A percentile compares a stretch with the other conserved stretches of the same genome.
These are phyloP conservation scores for Ips nitidus DNA, from an alignment of 1,140 invertebrate genomes.

Conservation along the genomic window DNA sequence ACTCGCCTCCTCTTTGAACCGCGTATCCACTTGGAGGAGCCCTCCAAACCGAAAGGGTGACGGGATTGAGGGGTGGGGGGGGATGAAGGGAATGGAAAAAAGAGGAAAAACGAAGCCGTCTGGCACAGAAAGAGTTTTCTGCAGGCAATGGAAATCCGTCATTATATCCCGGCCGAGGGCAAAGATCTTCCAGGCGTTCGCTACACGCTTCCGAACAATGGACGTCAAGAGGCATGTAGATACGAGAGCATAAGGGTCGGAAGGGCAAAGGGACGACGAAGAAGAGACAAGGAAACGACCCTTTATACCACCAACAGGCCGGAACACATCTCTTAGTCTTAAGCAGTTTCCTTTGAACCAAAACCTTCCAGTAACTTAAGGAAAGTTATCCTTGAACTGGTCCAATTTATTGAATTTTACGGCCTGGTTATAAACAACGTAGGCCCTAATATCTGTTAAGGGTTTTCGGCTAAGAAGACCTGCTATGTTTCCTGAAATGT, in stretches of 20 bases:
- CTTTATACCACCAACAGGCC: background rate
- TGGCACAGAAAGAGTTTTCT: conserved; percentile 19
- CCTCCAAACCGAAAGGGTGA: too few relatives aligned
- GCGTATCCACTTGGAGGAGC: background rate
- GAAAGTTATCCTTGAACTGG: too few relatives aligned
- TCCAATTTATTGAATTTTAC: too few relatives aligned
- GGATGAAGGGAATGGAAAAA: background rate
- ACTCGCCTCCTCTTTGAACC: too few relatives aligned
- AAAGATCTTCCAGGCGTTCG: conserved; percentile 45
- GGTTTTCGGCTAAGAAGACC: conserved; percentile 27
- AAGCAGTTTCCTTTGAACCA: too few relatives aligned
- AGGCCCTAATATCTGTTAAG: conserved; percentile 12
- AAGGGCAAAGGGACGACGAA: conserved; percentile 28
- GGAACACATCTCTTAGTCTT: background rate
- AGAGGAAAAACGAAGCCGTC: conserved; percentile 11
- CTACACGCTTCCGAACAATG: conserved; percentile 49
- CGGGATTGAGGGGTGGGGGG: too few relatives aligned
- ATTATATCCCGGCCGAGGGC: conserved; percentile 48
- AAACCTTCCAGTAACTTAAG: too few relatives aligned
- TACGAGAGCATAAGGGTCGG: conserved; percentile 40
- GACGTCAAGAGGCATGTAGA: conserved; percentile 49
- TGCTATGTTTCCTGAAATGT: conserved; percentile 38
- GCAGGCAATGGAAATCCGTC: conserved; percentile 43
- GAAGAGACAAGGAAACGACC: background rate
- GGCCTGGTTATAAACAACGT: background rate